Evolutionary conservation across 2,888 invertebrate genomes (phyloP).

Genomic region (Platycheirus rosarum): DNA sequence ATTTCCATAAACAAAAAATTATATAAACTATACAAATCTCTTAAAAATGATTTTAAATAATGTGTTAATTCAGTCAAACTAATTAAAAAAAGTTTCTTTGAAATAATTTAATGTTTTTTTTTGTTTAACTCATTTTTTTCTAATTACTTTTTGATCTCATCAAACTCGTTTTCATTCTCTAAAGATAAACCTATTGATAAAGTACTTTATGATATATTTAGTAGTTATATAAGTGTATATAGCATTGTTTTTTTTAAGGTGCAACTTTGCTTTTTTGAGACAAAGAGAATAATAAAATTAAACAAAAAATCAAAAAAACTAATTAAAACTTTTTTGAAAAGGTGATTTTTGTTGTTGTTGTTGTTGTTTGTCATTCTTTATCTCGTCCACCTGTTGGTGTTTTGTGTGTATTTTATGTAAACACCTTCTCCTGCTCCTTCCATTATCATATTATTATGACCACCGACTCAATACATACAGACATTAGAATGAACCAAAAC

Average conservation of each 20-base stretch:
- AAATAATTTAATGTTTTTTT: conserved; percentile 13
- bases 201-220: conserved; percentile 32
- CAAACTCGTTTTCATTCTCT: conserved; percentile 28
- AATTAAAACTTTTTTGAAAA: conserved; percentile 34
- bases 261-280: conserved; percentile 26
- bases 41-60: background rate
- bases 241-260: conserved; percentile 22
- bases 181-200: conserved; percentile 52
- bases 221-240: conserved; percentile 15
- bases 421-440: conserved; percentile 33
- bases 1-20: conserved; percentile 12
- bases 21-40: background rate
- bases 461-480: conserved; percentile 56
- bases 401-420: conserved; percentile 7
- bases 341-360: conserved; percentile 40
- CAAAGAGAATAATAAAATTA: conserved; percentile 27
- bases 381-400: conserved; percentile 36
- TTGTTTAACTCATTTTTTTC: conserved; percentile 3
- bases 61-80: conserved; percentile 27
- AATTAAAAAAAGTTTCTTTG: conserved; percentile 12
- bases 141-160: conserved; percentile 5
- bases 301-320: conserved; percentile 18
- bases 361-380: conserved; percentile 43
- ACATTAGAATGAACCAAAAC: conserved; percentile 69
- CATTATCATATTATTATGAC: conserved; percentile 25